Evolutionary conservation across 2,888 invertebrate genomes (phyloP).

Genomic region (Hartigia nigra): DNA sequence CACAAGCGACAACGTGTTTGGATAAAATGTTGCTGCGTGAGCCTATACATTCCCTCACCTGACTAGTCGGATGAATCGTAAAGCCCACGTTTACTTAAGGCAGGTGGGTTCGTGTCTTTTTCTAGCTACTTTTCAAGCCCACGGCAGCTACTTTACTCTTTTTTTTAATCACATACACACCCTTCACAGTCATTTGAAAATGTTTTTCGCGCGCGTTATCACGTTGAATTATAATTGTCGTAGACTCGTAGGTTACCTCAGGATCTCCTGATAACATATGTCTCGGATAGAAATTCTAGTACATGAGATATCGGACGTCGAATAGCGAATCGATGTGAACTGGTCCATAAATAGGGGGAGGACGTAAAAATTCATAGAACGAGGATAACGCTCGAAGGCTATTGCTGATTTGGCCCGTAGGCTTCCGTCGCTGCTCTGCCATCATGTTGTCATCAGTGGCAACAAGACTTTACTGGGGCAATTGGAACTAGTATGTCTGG

Average conservation of each 20-base stretch:
- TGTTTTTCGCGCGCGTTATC: background rate
- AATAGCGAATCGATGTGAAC: background rate
- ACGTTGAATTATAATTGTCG: background rate
- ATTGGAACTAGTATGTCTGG: constrained; percentile 33
- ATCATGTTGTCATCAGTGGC: constrained; percentile 34
- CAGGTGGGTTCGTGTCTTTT: background rate
- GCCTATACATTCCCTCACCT: background rate
- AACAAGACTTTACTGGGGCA: constrained; percentile 42
- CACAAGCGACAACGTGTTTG: constrained; percentile 19
- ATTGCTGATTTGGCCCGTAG: constrained; percentile 2
- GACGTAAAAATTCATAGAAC: background rate
- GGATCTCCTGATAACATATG: background rate
- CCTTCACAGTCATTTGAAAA: background rate
- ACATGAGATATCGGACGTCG: background rate
- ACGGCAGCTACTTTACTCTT: background rate
- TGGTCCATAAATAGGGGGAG: background rate
- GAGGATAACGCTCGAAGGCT: background rate
- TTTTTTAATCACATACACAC: background rate
- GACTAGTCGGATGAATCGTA: background rate
- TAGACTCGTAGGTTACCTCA: background rate
- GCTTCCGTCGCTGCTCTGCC: constrained; percentile 15
- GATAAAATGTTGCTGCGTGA: constrained; percentile 15
- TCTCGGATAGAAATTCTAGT: background rate
- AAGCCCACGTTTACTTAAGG: background rate
- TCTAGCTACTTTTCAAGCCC: background rate